Conservation (phyloP, 2,797 vertebrate genomes). For the Tympanoctomys barrerae region DNA sequence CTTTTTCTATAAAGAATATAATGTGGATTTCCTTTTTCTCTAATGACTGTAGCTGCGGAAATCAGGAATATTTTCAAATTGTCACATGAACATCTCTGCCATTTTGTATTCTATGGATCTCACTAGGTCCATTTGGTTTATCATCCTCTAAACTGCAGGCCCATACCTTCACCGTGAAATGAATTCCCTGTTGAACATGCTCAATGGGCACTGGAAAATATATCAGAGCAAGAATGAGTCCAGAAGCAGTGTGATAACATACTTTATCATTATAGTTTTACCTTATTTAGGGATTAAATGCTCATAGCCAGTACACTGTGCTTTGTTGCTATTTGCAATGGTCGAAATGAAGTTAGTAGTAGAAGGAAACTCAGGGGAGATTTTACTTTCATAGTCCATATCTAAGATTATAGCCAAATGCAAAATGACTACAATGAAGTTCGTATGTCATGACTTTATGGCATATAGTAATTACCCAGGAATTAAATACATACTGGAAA, state of each 20-base stretch:
- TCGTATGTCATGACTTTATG: constrained; percentile 54
- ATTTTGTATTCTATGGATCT: constrained; percentile 7
- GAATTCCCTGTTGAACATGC: constrained; percentile 22
- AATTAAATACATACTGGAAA: constrained; percentile 60
- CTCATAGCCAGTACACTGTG: background rate
- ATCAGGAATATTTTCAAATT: constrained; percentile 57
- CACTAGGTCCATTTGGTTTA: background rate
- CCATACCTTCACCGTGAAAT: constrained; percentile 48
- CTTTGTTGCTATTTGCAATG: constrained; percentile 38
- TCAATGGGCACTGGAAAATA: background rate
- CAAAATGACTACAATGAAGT: constrained; percentile 57
- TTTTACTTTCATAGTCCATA: constrained; percentile 59
- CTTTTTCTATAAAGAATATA: constrained; percentile 13
- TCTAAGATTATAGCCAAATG: constrained; percentile 10
- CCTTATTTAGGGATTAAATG: background rate
- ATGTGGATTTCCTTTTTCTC: constrained; percentile 21
- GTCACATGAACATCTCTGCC: constrained; percentile 23
- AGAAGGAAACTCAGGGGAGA: constrained; percentile 41
- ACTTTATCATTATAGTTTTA: constrained; percentile 2
- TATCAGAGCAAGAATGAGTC: constrained; percentile 39
- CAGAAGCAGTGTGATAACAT: constrained; percentile 21
- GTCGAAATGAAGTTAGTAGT: constrained; percentile 50
- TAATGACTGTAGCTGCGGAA: background rate
- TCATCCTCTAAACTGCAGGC: constrained; percentile 22
- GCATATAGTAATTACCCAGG: constrained; percentile 20